These are phyloP conservation scores for Microtus richardsoni DNA, from an alignment of 2,113 vertebrate species.

Conservation along the genomic window DNA sequence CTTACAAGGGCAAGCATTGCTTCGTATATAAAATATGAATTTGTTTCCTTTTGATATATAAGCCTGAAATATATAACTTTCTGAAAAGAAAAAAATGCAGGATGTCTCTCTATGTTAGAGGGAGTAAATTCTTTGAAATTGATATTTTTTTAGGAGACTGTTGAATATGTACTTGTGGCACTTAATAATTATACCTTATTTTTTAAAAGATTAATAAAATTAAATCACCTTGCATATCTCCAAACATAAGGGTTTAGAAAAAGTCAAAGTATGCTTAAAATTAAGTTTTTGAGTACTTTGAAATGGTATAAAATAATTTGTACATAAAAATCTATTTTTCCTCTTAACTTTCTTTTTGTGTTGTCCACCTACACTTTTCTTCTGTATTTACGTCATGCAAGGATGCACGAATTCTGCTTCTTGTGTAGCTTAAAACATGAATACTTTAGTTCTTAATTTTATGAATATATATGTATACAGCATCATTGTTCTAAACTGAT, in stretches of 20 bases:
- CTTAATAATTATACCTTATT: slow-evolving; percentile 17
- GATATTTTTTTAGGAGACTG: background rate
- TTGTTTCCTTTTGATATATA: background rate
- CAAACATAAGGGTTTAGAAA: background rate
- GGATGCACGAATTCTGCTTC: background rate
- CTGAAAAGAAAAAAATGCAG: background rate
- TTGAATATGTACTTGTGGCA: background rate
- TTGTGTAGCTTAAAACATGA: background rate
- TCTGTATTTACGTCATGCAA: background rate
- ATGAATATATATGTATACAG: background rate
- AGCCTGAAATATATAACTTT: background rate
- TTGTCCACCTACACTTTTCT: background rate
- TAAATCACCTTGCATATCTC: background rate
- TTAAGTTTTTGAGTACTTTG: background rate
- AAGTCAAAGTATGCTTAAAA: background rate
- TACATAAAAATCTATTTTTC: background rate
- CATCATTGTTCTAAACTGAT: background rate
- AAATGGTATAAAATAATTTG: background rate
- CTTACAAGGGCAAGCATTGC: background rate
- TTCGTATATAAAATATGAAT: slow-evolving; percentile 12
- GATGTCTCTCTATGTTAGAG: background rate
- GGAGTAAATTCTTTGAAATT: background rate
- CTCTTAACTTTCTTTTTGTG: background rate
- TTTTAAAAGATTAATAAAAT: background rate
- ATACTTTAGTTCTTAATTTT: background rate